These are phyloP conservation scores for Eonycteris spelaea DNA, from an alignment of 2,113 vertebrate genomes.

Conservation along the genomic window DNA sequence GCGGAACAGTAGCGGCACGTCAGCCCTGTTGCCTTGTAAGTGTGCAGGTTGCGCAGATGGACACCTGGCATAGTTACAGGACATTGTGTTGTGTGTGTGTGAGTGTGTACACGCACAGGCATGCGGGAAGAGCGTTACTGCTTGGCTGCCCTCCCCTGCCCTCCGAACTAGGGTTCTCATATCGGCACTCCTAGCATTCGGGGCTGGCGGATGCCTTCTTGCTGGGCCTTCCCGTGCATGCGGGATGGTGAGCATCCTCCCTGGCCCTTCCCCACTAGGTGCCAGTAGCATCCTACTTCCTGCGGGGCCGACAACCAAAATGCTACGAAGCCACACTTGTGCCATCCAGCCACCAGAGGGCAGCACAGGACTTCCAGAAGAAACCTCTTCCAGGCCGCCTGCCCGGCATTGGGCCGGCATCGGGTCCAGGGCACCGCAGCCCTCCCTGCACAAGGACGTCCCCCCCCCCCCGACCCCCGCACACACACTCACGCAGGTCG, in stretches of 20 bases:
- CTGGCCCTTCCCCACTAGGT: neutral
- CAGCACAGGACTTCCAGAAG: conserved; percentile 45
- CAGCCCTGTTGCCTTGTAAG: conserved; percentile 46
- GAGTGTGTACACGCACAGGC: too few species aligned
- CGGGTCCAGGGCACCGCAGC: neutral
- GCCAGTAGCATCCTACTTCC: accelerated
- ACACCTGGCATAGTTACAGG: conserved; percentile 63
- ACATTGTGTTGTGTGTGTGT: too few species aligned
- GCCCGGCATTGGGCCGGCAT: accelerated
- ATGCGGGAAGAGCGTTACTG: accelerated
- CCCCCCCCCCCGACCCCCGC: too few species aligned
- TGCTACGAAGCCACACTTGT: neutral
- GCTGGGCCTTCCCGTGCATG: accelerated
- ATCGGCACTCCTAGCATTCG: accelerated
- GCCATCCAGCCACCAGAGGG: conserved; percentile 76
- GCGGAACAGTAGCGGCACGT: conserved; percentile 75
- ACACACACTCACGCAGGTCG: conserved; percentile 79
- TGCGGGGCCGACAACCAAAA: neutral
- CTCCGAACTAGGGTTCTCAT: accelerated
- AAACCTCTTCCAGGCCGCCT: neutral
- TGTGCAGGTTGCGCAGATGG: conserved; percentile 79
- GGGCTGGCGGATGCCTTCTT: accelerated
- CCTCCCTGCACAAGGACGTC: neutral
- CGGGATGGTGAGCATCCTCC: accelerated
- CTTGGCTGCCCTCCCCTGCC: accelerated